A percentile compares a stretch with the other conserved stretches of the same genome.
phyloP scores from a whole-genome alignment of 1,140 invertebrate species.

The Ooceraea biroi region DNA sequence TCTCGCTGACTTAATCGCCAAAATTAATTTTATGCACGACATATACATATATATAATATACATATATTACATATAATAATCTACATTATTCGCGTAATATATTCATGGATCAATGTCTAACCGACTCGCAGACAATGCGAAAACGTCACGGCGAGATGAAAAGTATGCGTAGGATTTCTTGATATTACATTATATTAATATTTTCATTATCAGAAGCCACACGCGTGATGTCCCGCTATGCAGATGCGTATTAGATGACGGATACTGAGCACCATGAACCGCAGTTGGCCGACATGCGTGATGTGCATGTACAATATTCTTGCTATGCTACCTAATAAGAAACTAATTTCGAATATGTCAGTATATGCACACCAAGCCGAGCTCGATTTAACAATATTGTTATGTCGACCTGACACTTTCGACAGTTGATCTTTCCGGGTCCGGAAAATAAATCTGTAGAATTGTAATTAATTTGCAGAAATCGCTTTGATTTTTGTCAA shows the following conservation, averaged over 20 bases:
- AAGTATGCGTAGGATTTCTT: not conserved
- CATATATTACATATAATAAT: not conserved
- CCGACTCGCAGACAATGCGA: not conserved
- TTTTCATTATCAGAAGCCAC: slow-evolving; percentile 3
- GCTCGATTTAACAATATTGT: no score
- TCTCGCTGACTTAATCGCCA: not conserved
- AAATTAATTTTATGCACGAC: slow-evolving; percentile 24
- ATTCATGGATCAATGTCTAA: slow-evolving; percentile 32
- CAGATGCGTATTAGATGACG: not conserved
- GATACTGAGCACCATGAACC: not conserved
- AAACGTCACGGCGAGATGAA: not conserved
- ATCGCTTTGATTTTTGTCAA: not conserved
- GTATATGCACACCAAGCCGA: not conserved
- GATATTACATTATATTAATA: slow-evolving; percentile 27
- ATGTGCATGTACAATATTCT: not conserved
- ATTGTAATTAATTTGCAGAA: not conserved
- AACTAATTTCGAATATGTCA: slow-evolving; percentile 25
- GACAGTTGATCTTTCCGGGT: no score
- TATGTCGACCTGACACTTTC: no score
- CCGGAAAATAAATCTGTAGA: not conserved
- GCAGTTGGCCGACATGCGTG: not conserved
- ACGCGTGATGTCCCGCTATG: not conserved
- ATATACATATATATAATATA: not conserved
- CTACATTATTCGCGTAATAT: slow-evolving; percentile 23
- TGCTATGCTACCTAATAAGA: slow-evolving; percentile 3